phyloP scores from a whole-genome alignment of 2,113 vertebrate genomes.

The Aegypius monachus region DNA sequence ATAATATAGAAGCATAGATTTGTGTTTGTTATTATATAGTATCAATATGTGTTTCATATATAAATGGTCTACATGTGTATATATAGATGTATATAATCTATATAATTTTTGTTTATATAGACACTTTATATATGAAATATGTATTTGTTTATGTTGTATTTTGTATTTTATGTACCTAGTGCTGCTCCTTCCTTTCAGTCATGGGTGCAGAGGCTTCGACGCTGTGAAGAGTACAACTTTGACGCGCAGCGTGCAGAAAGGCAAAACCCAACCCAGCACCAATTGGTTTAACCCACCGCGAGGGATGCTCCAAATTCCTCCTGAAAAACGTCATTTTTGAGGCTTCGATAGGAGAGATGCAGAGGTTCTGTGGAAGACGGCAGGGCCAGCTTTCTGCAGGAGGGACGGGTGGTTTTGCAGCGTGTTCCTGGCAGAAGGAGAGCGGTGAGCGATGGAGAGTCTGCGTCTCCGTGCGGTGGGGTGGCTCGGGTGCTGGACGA shows the following conservation, averaged over 20 bases:
- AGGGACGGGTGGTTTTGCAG: neutral
- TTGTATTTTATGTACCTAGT: neutral
- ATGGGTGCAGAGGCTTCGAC: neutral
- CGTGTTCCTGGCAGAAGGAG: neutral
- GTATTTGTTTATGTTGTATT: neutral
- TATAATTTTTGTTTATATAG: neutral
- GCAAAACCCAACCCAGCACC: neutral
- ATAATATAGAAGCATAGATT: neutral
- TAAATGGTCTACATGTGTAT: neutral
- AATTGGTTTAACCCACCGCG: neutral
- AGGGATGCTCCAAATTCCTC: neutral
- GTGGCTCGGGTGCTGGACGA: neutral
- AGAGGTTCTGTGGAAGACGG: neutral
- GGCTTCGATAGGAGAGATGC: rapidly evolving
- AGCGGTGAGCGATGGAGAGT: neutral
- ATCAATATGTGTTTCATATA: neutral
- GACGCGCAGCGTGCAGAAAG: neutral
- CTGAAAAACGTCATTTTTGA: rapidly evolving
- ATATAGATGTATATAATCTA: neutral
- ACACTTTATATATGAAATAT: neutral
- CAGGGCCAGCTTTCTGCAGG: neutral
- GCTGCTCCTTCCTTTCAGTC: neutral
- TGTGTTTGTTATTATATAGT: neutral
- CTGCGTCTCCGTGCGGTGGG: rapidly evolving
- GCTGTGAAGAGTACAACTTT: neutral